Percentiles rank a stretch among this genome's conserved stretches.
Evolutionary conservation across 2,888 invertebrate species (phyloP).

Genomic region (Xestia c-nigrum): DNA sequence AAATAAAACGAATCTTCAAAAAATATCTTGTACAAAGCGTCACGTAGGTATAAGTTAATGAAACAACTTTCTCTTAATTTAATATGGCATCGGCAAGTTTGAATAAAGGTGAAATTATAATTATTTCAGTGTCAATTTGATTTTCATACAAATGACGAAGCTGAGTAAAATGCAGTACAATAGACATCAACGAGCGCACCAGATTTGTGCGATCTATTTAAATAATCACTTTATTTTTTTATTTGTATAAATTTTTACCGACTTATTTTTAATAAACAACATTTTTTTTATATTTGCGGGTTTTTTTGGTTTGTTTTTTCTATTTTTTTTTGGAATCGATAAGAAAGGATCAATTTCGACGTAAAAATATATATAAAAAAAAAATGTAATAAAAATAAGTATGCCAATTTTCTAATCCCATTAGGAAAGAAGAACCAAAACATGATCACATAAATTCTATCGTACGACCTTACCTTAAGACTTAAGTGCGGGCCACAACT

Average conservation of each 20-base stretch:
- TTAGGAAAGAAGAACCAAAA: slow-evolving; percentile 34
- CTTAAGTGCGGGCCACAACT: slow-evolving; percentile 78
- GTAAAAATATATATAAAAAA: not conserved
- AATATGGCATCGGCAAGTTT: slow-evolving; percentile 47
- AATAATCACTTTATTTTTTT: too few species aligned
- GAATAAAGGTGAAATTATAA: slow-evolving; percentile 35
- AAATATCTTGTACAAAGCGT: slow-evolving; percentile 29
- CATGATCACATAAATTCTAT: slow-evolving; percentile 33
- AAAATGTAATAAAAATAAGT: slow-evolving; percentile 5
- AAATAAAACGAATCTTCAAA: slow-evolving; percentile 54
- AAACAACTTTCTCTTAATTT: slow-evolving; percentile 61
- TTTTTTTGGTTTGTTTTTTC: not conserved
- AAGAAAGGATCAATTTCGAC: not conserved
- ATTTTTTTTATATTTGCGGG: not conserved
- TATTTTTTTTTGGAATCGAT: not conserved
- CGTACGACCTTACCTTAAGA: slow-evolving; percentile 75
- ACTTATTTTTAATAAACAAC: not conserved
- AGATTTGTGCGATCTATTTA: not conserved
- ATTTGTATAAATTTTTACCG: not conserved
- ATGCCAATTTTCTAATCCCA: slow-evolving; percentile 26
- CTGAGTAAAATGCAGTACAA: slow-evolving; percentile 56
- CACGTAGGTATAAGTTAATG: slow-evolving; percentile 52
- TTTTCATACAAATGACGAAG: slow-evolving; percentile 38
- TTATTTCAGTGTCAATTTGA: slow-evolving; percentile 38
- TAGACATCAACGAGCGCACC: slow-evolving; percentile 73